Percentiles rank a stretch among this genome's conserved stretches.
Conservation (phyloP, 53 echinoderm and acorn worm genomes). For the Stichopus horrens region DNA sequence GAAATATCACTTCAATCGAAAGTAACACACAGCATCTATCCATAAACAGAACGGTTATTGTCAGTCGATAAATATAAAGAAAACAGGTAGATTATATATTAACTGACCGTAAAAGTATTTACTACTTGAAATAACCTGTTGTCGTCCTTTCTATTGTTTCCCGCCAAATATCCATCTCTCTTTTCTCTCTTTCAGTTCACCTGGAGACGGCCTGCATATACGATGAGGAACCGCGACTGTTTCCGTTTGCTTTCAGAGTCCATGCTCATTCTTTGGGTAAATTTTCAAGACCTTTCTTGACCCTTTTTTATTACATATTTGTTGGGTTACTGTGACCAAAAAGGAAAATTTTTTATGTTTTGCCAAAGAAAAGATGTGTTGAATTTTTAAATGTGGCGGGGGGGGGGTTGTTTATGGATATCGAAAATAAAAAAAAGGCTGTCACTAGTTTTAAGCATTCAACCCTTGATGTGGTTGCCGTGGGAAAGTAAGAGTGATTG, state of each 20-base stretch:
- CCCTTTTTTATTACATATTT: too few species aligned
- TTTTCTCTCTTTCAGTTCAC: conserved; percentile 44
- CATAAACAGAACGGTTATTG: background rate
- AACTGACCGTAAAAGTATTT: background rate
- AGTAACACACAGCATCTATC: too few species aligned
- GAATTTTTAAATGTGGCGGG: too few species aligned
- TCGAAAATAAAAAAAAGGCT: too few species aligned
- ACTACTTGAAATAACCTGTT: background rate
- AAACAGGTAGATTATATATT: background rate
- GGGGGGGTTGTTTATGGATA: too few species aligned
- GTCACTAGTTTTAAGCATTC: too few species aligned
- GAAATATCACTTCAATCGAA: too few species aligned
- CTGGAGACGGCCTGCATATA: conserved; percentile 83
- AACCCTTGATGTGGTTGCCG: too few species aligned
- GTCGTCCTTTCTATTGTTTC: background rate
- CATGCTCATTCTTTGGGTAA: conserved; percentile 93
- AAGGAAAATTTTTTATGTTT: too few species aligned
- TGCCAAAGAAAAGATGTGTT: too few species aligned
- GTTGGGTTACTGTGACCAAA: too few species aligned
- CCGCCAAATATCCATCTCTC: background rate
- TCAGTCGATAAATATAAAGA: background rate
- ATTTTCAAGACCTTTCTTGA: background rate
- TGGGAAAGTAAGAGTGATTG: too few species aligned
- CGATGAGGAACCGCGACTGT: conserved; percentile 47
- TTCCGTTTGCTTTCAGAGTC: conserved; percentile 92